Conservation (phyloP, 2,888 invertebrate genomes). For the Caenorhabditis sp. region DNA sequence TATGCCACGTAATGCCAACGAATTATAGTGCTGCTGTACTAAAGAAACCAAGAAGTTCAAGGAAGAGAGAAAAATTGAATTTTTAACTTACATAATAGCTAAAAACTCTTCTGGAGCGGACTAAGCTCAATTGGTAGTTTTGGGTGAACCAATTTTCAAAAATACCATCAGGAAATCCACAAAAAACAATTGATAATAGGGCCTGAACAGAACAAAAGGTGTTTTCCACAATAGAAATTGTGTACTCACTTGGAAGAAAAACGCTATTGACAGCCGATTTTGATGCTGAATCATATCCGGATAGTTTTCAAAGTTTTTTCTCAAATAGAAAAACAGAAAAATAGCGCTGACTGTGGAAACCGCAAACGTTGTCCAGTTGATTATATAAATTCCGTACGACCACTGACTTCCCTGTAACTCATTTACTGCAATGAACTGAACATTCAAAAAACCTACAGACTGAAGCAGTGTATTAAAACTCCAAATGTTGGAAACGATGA, state of each 20-base stretch:
- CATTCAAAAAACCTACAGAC: too few relatives aligned
- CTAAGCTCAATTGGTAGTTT: not conserved
- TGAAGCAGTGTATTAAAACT: slow-evolving; percentile 7
- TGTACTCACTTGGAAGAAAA: slow-evolving; percentile 18
- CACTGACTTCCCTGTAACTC: slow-evolving; percentile 28
- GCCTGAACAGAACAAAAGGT: slow-evolving; percentile 12
- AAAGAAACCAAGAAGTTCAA: not conserved
- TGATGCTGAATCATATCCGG: slow-evolving; percentile 22
- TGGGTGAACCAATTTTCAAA: slow-evolving; percentile 1
- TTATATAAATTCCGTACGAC: slow-evolving; percentile 15
- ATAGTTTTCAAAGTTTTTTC: slow-evolving; percentile 22
- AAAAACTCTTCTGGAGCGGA: slow-evolving; percentile 2
- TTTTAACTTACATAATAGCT: slow-evolving; percentile 4
- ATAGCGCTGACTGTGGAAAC: slow-evolving; percentile 7
- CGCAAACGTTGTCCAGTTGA: slow-evolving; percentile 28
- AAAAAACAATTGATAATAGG: slow-evolving; percentile 14
- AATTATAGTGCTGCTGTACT: slow-evolving; percentile 9
- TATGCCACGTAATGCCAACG: slow-evolving; percentile 26
- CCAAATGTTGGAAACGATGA: slow-evolving; percentile 39
- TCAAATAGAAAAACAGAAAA: slow-evolving; percentile 30
- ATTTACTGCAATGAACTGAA: not conserved
- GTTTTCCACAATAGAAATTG: not conserved
- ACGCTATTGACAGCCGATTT: slow-evolving; percentile 25
- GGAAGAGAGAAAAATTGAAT: not conserved
- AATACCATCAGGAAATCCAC: slow-evolving; percentile 31